Percentiles rank a stretch among this genome's conserved stretches.
phyloP scores from a whole-genome alignment of 2,113 vertebrate species.

The Platysteira castanea region DNA sequence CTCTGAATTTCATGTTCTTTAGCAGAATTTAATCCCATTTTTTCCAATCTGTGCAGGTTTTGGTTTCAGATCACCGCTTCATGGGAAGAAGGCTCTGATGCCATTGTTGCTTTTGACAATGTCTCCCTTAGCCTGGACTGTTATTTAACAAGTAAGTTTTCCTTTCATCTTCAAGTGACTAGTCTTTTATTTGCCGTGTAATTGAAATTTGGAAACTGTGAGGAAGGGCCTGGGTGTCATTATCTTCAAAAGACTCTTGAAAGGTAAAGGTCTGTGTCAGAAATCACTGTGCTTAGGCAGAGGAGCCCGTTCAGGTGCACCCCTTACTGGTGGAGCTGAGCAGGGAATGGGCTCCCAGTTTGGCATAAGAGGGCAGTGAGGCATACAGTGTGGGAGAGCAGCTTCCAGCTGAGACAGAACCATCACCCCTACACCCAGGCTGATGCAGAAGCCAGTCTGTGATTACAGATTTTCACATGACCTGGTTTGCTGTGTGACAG shows the following conservation, averaged over 20 bases:
- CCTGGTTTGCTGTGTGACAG: conserved; percentile 10
- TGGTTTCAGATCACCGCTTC: conserved; percentile 88
- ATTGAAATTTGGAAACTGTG: background rate
- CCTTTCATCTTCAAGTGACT: background rate
- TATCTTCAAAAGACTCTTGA: background rate
- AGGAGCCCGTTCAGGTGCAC: background rate
- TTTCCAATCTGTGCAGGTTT: conserved; percentile 79
- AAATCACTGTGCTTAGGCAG: background rate
- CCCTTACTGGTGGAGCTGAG: background rate
- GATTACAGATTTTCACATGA: background rate
- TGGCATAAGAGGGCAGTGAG: background rate
- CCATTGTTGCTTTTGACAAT: conserved; percentile 88
- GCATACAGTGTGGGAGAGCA: background rate
- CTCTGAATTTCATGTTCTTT: background rate
- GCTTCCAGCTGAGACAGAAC: background rate
- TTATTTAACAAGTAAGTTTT: conserved; percentile 93
- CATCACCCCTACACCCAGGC: background rate
- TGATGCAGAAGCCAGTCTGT: background rate
- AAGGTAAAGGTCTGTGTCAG: background rate
- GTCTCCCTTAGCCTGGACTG: conserved; percentile 94
- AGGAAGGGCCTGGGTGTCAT: background rate
- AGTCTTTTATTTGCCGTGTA: background rate
- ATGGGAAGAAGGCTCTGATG: conserved; percentile 81
- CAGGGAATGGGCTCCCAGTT: background rate
- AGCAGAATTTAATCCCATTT: conserved; percentile 1